A percentile compares a stretch with the other conserved stretches of the same genome.
phyloP scores from a whole-genome alignment of 2,113 vertebrate genomes.

The Verasper variegatus region DNA sequence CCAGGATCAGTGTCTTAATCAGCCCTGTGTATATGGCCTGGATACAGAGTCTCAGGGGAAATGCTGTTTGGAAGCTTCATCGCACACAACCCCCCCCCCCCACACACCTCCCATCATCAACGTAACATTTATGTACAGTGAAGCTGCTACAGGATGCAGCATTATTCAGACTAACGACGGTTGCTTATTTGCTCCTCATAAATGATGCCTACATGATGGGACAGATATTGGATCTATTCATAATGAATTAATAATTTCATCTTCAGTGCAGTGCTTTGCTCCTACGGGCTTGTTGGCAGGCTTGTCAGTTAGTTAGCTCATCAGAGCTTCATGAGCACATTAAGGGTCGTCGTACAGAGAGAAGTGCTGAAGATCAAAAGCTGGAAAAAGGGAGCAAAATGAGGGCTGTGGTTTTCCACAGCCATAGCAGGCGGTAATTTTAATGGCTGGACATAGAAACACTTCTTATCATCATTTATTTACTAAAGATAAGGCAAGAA shows the following conservation, averaged over 20 bases:
- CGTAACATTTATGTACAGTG: conserved; percentile 39
- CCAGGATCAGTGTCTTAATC: conserved; percentile 74
- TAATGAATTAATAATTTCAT: conserved; percentile 45
- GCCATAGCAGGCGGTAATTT: conserved; percentile 9
- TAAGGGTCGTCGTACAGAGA: conserved; percentile 18
- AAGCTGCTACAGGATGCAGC: conserved; percentile 13
- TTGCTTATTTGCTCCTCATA: conserved; percentile 37
- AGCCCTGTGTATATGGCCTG: conserved; percentile 72
- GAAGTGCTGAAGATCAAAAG: conserved; percentile 33
- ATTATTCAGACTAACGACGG: neutral
- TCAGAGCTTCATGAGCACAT: conserved; percentile 47
- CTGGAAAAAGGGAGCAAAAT: conserved; percentile 37
- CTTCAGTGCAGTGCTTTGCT: conserved; percentile 53
- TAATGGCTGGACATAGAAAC: conserved; percentile 18
- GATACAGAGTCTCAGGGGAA: conserved; percentile 56
- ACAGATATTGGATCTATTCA: conserved; percentile 33
- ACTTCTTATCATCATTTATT: neutral
- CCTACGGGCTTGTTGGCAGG: conserved; percentile 51
- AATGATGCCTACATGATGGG: conserved; percentile 29
- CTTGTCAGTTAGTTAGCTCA: conserved; percentile 41
- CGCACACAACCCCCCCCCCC: neutral
- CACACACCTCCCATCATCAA: conserved; percentile 29
- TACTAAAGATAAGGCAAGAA: neutral
- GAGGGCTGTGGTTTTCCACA: conserved; percentile 23
- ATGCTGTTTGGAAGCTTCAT: conserved; percentile 53